Evolutionary conservation across 2,797 vertebrate genomes (phyloP), one percentile per base, ranked within the genome.

Genomic region (Sebastes melanostomus): DNA sequence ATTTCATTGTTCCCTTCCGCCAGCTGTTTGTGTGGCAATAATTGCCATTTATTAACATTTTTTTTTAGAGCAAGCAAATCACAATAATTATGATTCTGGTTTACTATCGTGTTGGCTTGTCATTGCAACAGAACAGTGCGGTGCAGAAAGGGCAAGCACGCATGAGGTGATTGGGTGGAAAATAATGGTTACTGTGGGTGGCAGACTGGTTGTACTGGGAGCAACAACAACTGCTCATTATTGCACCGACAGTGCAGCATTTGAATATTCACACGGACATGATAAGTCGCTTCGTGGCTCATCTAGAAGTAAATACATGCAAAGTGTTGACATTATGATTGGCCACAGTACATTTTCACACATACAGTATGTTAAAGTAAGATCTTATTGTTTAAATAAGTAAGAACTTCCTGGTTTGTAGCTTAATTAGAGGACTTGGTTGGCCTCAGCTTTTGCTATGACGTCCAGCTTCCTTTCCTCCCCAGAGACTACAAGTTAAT

Each of bases 191-290:
- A 12, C 72, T 32, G 75, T 54, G 55, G 25, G 72, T 20, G 81
- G 70, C 7, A 16, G 34, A 58, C 22, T 22, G 29, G 77, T 36
- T 55, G 72, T 50, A 71, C 52, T 18, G 66, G 81, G 65, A 63
- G 52, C 76, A 34, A 52, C 24, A 80, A 80, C 72, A 78, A 20
- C 61, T 69, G 71, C 81, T 82, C 76, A 86, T 89, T 88, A 84
- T 66, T 8, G 22, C 32, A 36, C 25, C 8, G 5, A 29, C 66
- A 50, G 72, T 50, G 73, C 24, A 10, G 13, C 8, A 20, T 50
- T 13, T 61, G 20, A 83, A 67, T 71, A 71, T 46, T 74, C 73
- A 85, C 80, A 66, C 4, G 65, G 72, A 72, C 4, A 5, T 73
- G 71, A 74, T 84, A 77, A 83, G 68, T 22, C 25, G 78, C 63